phyloP scores from a whole-genome alignment of 2,113 vertebrate genomes.

The Toxostoma redivivum region DNA sequence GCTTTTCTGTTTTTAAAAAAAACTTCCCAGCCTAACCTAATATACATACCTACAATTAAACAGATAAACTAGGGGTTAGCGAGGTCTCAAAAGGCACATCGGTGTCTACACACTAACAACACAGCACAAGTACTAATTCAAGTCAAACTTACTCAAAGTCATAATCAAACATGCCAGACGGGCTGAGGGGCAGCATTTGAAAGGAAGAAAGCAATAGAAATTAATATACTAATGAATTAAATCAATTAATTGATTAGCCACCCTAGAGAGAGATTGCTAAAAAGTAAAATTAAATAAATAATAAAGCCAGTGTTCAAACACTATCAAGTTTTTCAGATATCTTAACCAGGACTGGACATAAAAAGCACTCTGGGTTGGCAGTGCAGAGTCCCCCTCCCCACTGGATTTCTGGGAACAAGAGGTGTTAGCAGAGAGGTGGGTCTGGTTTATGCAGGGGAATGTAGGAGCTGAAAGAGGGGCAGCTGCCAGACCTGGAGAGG shows the following conservation, averaged over 20 bases:
- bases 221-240: slow-evolving; percentile 86
- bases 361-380: slow-evolving; percentile 1
- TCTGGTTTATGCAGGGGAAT: background rate
- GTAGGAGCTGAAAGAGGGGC: background rate
- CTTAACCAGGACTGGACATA: background rate
- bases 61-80: slow-evolving; percentile 83
- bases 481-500: background rate
- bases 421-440: background rate
- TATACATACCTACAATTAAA: slow-evolving; percentile 84
- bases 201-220: slow-evolving; percentile 94
- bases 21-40: slow-evolving; percentile 84
- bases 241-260: slow-evolving; percentile 81
- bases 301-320: slow-evolving; percentile 46
- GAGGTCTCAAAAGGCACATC: slow-evolving; percentile 71
- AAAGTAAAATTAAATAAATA: slow-evolving; percentile 25
- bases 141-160: slow-evolving; percentile 99
- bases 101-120: slow-evolving; percentile 75
- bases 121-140: slow-evolving; percentile 86
- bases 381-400: slow-evolving; percentile 44
- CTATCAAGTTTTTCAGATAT: slow-evolving; percentile 13
- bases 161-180: slow-evolving; percentile 99
- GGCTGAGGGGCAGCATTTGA: slow-evolving; percentile 91
- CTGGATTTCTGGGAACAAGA: background rate
- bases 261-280: slow-evolving; percentile 67
- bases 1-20: slow-evolving; percentile 83